Conservation (phyloP, 2,888 invertebrate genomes). For the Melipona bicolor region DNA sequence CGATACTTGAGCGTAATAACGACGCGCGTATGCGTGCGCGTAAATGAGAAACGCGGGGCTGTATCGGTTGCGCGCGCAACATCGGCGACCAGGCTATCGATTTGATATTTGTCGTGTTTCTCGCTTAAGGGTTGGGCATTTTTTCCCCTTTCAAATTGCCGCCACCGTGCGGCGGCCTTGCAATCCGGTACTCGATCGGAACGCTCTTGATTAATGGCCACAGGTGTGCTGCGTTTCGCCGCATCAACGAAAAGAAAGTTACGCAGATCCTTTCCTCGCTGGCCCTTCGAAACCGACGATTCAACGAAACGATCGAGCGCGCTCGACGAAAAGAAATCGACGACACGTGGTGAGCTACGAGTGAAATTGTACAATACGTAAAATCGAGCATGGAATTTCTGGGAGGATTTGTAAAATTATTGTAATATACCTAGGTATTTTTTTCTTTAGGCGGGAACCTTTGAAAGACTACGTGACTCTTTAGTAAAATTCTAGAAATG, state of each 20-base stretch:
- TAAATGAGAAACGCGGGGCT: slow-evolving; percentile 38
- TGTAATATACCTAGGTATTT: not conserved
- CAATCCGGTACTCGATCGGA: not conserved
- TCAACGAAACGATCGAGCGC: not conserved
- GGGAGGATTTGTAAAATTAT: not conserved
- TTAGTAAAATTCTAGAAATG: no score
- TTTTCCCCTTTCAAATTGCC: slow-evolving; percentile 53
- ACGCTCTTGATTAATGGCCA: slow-evolving; percentile 34
- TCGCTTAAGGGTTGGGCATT: slow-evolving; percentile 48
- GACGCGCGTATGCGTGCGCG: slow-evolving; percentile 26
- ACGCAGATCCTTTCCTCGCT: not conserved
- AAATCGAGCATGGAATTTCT: not conserved
- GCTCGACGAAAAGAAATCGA: not conserved
- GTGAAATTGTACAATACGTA: not conserved
- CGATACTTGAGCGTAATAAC: slow-evolving; percentile 64
- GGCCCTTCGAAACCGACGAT: not conserved
- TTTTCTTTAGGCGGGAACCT: no score
- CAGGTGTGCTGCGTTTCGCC: slow-evolving; percentile 27
- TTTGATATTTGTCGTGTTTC: slow-evolving; percentile 77
- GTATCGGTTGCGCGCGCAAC: slow-evolving; percentile 73
- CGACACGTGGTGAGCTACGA: not conserved
- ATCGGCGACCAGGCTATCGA: slow-evolving; percentile 69
- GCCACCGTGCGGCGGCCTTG: slow-evolving; percentile 1
- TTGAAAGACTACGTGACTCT: no score
- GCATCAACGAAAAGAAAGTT: slow-evolving; percentile 1